phyloP scores from a whole-genome alignment of 2,113 vertebrate genomes.

The Talpa occidentalis region DNA sequence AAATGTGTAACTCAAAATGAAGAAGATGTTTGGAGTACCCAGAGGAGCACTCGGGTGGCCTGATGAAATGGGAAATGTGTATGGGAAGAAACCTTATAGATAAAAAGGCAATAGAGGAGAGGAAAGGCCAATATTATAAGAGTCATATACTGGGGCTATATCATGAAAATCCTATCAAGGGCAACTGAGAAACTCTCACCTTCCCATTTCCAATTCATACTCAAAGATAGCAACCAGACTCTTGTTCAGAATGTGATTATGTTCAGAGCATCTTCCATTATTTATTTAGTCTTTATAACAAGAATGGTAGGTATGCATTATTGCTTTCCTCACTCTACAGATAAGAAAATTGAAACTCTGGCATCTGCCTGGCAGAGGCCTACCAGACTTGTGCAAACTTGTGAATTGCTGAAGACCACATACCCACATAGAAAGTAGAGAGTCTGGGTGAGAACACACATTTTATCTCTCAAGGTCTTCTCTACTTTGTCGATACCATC shows the following conservation, averaged over 20 bases:
- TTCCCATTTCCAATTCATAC: not conserved
- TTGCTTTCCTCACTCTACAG: not conserved
- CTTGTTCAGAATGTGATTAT: not conserved
- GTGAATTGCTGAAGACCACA: not conserved
- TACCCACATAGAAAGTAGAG: not conserved
- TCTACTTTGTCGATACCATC: not conserved
- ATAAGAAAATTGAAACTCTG: not conserved
- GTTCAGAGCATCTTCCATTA: not conserved
- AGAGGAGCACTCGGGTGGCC: not conserved
- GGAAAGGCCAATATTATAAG: not conserved
- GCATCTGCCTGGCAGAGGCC: no score
- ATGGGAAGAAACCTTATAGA: not conserved
- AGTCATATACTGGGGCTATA: not conserved
- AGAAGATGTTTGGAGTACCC: not conserved
- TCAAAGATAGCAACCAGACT: not conserved
- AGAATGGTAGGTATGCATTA: not conserved
- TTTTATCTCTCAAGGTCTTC: not conserved
- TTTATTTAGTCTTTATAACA: not conserved
- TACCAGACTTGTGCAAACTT: no score
- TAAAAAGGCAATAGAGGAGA: not conserved
- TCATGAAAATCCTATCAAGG: not conserved
- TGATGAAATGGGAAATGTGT: not conserved
- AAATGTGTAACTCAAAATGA: not conserved
- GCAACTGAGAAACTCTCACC: not conserved
- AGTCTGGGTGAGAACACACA: not conserved